Base-by-base conservation (phyloP, 1,140 invertebrate genomes). In the Armadillidium nasatum region DNA sequence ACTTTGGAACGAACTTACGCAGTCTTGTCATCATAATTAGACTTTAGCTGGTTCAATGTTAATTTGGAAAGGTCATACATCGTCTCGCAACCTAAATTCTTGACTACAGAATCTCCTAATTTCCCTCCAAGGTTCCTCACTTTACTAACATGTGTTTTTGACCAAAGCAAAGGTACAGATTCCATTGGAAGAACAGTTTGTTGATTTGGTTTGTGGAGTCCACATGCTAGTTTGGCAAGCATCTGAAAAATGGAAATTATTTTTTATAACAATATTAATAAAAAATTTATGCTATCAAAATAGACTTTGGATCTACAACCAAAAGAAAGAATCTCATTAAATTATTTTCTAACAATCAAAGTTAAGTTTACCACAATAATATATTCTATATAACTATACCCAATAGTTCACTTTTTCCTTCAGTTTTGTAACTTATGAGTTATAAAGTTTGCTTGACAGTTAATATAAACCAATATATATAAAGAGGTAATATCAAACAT, bases 161-260 rank as follows among this genome's bases (percentile, higher is more conserved):
- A 45, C 78, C 76, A 82, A 19, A 82, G 78, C 50, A 45, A 44
- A 7, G 23, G 66, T 7, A 82, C 79, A 10, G 33, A 22, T n/a
- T 73, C 69, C 4, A 81, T 76, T 19, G 80, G 82, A 22, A 82
- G 80, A 15, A 89, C 80, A 3, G 86, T 82, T 79, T 87, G 86
- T 76, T 87, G 85, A 80, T 87, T 86, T 10, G 87, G 87, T 79
- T 88, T 88, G 78, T 88, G 93, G 76, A 97, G 86, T 10, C 94
- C 94, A 87, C 94, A 96, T 0, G 92, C 92, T 33, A 98, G 85
- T 87, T 99, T 99, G 0, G 95, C 93, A 77, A 99, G 85, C 83
- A 91, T 89, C 90, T 91, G 81, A 23, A n/a, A 75, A 33, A 33
- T 33, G 33, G 33, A 1, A 6, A 6, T 33, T 33, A 6, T 33